These are phyloP conservation scores for Xerus rutilus DNA, from an alignment of 2,797 vertebrate genomes.

Conservation along the genomic window DNA sequence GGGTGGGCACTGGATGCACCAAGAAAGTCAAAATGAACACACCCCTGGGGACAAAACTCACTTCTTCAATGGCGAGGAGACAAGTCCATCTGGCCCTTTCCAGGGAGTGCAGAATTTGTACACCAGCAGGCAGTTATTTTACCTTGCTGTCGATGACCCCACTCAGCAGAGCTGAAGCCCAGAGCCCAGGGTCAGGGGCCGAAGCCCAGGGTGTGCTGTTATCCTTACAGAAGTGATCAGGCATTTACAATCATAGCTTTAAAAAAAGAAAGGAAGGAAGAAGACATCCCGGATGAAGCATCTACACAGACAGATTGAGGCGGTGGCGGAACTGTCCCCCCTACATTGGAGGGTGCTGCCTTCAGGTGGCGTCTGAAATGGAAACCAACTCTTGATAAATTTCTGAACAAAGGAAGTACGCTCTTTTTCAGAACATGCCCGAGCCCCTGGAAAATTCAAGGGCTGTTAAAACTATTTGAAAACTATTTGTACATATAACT, in stretches of 20 bases:
- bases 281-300: not conserved
- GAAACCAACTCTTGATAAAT: not conserved
- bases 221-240: not conserved
- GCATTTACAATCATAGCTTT: not conserved
- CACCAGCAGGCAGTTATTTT: not conserved
- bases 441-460: not conserved
- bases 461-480: not conserved
- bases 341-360: not conserved
- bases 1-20: not conserved
- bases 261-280: not conserved
- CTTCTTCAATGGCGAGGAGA: not conserved
- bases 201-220: not conserved
- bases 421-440: not conserved
- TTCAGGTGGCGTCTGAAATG: conserved; percentile 4
- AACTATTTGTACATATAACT: not conserved
- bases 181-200: too few species aligned
- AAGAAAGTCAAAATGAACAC: not conserved
- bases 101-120: not conserved
- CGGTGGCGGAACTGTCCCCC: not conserved
- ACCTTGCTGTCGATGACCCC: not conserved
- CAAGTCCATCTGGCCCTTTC: not conserved
- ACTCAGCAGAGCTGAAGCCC: too few species aligned
- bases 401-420: not conserved
- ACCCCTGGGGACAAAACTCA: not conserved
- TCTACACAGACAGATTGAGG: not conserved